phyloP scores from a whole-genome alignment of 2,113 vertebrate species.

The Myanophis thanlyinensis region DNA sequence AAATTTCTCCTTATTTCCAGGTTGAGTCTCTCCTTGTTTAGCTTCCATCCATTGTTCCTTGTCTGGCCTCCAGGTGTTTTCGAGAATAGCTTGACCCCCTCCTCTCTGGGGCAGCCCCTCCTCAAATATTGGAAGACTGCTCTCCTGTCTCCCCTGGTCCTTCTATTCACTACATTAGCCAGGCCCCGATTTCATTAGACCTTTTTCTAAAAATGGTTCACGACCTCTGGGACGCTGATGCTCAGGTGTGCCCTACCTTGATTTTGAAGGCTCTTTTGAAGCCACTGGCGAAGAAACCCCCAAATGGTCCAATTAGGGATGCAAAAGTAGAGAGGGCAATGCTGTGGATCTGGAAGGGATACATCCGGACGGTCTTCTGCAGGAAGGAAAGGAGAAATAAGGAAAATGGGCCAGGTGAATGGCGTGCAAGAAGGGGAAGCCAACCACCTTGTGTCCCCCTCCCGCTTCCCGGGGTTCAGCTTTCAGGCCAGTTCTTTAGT shows the following conservation, averaged over 20 bases:
- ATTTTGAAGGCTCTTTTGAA: conserved; percentile 99
- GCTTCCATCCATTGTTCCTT: no score
- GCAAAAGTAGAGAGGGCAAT: conserved; percentile 93
- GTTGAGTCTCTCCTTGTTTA: no score
- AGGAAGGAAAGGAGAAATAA: background rate
- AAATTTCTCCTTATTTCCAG: no score
- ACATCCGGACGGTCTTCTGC: conserved; percentile 89
- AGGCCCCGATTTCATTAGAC: background rate
- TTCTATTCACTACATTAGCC: no score
- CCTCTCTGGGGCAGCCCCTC: no score
- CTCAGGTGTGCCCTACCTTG: conserved; percentile 76
- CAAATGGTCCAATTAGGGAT: conserved; percentile 94
- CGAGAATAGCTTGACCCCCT: no score
- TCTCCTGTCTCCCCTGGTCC: no score
- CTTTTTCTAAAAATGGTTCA: background rate
- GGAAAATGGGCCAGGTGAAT: rapidly evolving
- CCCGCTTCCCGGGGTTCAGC: background rate
- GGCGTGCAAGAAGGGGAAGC: background rate
- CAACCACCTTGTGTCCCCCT: background rate
- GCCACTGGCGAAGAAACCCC: conserved; percentile 97
- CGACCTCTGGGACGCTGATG: background rate
- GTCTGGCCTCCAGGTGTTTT: no score
- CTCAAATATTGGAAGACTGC: no score
- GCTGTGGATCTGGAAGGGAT: conserved; percentile 98
- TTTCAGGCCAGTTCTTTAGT: background rate